phyloP scores from a whole-genome alignment of 2,113 vertebrate species.

The Rhinolophus ferrumequinum region DNA sequence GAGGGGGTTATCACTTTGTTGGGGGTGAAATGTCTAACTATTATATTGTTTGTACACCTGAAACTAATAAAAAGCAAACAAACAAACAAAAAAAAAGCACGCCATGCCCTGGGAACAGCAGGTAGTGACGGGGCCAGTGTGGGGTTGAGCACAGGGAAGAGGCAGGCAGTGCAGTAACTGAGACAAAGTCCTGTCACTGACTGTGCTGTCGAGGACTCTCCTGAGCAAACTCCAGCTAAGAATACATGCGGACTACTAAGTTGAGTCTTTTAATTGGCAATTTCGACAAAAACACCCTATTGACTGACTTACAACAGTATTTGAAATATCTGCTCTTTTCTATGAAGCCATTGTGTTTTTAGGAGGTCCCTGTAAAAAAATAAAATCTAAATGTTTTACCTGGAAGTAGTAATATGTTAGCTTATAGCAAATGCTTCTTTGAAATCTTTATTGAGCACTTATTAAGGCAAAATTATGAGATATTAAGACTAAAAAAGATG shows the following conservation, averaged over 20 bases:
- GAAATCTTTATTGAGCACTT: background rate
- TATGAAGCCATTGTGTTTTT: background rate
- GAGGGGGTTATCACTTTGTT: too few species aligned
- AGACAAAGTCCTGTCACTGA: background rate
- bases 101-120: background rate
- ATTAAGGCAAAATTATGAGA: background rate
- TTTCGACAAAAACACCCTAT: background rate
- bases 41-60: too few species aligned
- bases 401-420: background rate
- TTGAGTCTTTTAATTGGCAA: background rate
- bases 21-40: too few species aligned
- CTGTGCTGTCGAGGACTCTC: background rate
- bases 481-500: background rate
- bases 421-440: background rate
- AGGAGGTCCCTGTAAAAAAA: background rate
- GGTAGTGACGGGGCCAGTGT: background rate
- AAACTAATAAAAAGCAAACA: too few species aligned
- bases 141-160: fast-evolving
- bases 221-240: background rate
- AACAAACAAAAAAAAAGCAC: background rate
- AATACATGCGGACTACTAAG: background rate
- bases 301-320: background rate
- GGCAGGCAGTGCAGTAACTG: background rate
- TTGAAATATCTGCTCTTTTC: background rate
- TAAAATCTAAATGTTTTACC: background rate